These are phyloP conservation scores for Remorina albescens DNA, from an alignment of 2,797 vertebrate genomes.

Conservation along the genomic window DNA sequence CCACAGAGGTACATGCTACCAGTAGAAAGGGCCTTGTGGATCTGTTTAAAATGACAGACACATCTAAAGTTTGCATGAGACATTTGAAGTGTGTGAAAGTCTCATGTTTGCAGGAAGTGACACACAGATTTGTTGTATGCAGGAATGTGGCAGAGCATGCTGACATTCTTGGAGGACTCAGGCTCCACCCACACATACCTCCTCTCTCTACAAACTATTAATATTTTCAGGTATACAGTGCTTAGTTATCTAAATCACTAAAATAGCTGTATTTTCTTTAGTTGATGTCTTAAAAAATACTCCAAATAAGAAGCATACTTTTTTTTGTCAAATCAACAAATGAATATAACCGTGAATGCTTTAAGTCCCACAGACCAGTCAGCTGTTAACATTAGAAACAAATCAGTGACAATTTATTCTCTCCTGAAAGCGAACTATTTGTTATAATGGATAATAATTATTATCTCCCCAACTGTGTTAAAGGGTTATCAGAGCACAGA, in stretches of 20 bases:
- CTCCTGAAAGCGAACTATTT: not conserved
- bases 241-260: too few relatives aligned
- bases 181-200: constrained; percentile 61
- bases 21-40: not conserved
- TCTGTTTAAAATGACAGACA: not conserved
- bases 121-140: constrained; percentile 36
- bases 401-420: not conserved
- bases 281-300: too few relatives aligned
- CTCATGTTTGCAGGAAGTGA: constrained; percentile 30
- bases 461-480: not conserved
- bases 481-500: not conserved
- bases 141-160: constrained; percentile 70
- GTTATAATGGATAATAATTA: not conserved
- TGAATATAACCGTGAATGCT: not conserved
- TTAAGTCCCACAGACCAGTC: not conserved
- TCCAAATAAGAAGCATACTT: too few relatives aligned
- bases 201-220: too few relatives aligned
- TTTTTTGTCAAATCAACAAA: too few relatives aligned
- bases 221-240: too few relatives aligned
- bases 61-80: not conserved
- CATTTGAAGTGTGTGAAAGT: not conserved
- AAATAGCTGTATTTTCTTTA: too few relatives aligned
- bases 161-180: constrained; percentile 67
- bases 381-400: not conserved
- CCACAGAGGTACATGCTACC: not conserved